Percentiles rank a stretch among this genome's conserved stretches.
Evolutionary conservation across 2,797 vertebrate genomes (phyloP).

Genomic region (Alosa sapidissima): DNA sequence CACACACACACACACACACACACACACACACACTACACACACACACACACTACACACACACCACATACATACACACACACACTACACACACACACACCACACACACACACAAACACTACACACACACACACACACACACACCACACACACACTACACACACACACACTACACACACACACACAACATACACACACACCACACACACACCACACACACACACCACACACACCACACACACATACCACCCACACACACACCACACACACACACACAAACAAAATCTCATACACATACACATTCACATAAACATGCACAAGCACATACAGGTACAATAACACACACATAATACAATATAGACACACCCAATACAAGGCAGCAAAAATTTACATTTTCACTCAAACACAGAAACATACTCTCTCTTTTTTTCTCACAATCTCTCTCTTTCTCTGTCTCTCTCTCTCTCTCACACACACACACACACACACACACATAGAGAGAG

Average conservation of each 20-base stretch:
- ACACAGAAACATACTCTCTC: neutral
- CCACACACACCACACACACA: too few relatives aligned
- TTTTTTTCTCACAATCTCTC: neutral
- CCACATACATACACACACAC: too few relatives aligned
- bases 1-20: conserved; percentile 4
- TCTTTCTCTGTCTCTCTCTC: neutral
- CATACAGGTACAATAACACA: neutral
- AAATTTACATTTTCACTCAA: neutral
- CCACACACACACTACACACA: too few relatives aligned
- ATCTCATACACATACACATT: conserved; percentile 28
- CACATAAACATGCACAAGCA: conserved; percentile 25
- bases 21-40: neutral
- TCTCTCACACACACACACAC: neutral
- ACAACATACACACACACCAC: too few relatives aligned
- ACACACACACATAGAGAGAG: neutral
- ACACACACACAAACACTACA: too few relatives aligned
- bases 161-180: too few relatives aligned
- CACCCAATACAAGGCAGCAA: neutral
- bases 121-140: neutral
- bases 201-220: too few relatives aligned
- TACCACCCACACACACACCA: conserved; percentile 3
- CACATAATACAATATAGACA: neutral
- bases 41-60: too few relatives aligned
- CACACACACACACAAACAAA: conserved; percentile 34
- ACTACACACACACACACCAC: too few relatives aligned